phyloP scores from a whole-genome alignment of 2,797 vertebrate genomes.

The Clarias laeviceps region DNA sequence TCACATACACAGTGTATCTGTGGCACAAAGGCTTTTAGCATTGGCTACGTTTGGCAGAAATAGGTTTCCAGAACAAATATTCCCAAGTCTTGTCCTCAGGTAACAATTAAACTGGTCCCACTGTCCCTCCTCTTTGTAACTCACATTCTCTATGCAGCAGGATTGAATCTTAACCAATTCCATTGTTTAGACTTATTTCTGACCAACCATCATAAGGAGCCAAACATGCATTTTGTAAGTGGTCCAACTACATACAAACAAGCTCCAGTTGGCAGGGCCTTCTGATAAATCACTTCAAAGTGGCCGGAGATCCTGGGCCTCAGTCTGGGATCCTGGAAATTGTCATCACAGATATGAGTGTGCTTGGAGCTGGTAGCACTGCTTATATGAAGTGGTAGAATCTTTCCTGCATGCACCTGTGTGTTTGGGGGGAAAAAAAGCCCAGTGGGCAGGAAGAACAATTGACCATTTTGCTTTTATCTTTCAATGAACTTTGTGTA shows the following conservation, averaged over 20 bases:
- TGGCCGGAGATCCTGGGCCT: too few relatives aligned
- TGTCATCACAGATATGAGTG: not conserved
- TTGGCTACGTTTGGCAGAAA: slow-evolving; percentile 54
- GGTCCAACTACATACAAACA: slow-evolving; percentile 11
- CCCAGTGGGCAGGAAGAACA: not conserved
- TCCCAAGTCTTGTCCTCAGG: slow-evolving; percentile 60
- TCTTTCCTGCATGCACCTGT: not conserved
- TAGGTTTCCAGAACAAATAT: slow-evolving; percentile 53
- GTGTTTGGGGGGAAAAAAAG: not conserved
- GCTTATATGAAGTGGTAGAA: not conserved
- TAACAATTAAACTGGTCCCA: slow-evolving; percentile 48
- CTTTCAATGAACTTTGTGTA: slow-evolving; percentile 19
- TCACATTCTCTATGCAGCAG: slow-evolving; percentile 14
- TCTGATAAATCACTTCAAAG: slow-evolving; percentile 15
- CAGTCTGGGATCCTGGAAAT: slow-evolving; percentile 4
- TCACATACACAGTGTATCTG: slow-evolving; percentile 52
- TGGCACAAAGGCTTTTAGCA: slow-evolving; percentile 63
- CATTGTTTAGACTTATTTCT: slow-evolving; percentile 32
- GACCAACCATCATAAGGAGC: slow-evolving; percentile 7
- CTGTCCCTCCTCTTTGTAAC: slow-evolving; percentile 31
- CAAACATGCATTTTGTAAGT: slow-evolving; percentile 15
- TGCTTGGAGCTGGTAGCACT: not conserved
- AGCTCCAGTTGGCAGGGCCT: not conserved
- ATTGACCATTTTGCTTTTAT: not conserved
- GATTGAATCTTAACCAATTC: slow-evolving; percentile 31